Conservation (phyloP, 2,888 invertebrate genomes). For the Aelia acuminata region DNA sequence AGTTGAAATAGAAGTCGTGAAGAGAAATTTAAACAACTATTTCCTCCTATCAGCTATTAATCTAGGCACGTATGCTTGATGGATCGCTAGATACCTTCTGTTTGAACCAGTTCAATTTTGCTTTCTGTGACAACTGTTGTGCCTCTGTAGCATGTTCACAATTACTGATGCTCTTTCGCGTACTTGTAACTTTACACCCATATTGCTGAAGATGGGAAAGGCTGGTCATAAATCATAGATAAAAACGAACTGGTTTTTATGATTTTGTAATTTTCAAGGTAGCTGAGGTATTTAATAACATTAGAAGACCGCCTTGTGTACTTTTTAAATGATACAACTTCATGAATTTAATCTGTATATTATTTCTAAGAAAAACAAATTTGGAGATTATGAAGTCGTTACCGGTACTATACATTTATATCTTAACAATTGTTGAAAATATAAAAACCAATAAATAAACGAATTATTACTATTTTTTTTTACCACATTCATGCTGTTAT, state of each 20-base stretch:
- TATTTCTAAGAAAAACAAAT: background rate
- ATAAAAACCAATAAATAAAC: no score
- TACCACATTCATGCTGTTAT: no score
- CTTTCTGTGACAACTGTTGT: background rate
- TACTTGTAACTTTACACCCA: constrained; percentile 17
- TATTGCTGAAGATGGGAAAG: background rate
- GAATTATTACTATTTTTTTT: no score
- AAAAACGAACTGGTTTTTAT: background rate
- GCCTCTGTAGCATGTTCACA: background rate
- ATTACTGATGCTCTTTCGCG: background rate
- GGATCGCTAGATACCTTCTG: constrained; percentile 3
- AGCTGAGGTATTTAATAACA: background rate
- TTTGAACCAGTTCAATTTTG: background rate
- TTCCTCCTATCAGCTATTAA: background rate
- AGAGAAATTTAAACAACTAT: constrained; percentile 19
- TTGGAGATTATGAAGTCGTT: no score
- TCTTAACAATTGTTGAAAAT: no score
- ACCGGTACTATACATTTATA: no score
- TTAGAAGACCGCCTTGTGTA: background rate
- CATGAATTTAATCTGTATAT: background rate
- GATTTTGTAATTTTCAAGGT: background rate
- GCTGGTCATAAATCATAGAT: background rate
- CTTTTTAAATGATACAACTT: background rate
- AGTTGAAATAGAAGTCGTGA: constrained; percentile 2
- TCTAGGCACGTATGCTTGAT: constrained; percentile 40